Base-by-base conservation (phyloP, 2,888 invertebrate species). In the Stomorhina lunata region DNA sequence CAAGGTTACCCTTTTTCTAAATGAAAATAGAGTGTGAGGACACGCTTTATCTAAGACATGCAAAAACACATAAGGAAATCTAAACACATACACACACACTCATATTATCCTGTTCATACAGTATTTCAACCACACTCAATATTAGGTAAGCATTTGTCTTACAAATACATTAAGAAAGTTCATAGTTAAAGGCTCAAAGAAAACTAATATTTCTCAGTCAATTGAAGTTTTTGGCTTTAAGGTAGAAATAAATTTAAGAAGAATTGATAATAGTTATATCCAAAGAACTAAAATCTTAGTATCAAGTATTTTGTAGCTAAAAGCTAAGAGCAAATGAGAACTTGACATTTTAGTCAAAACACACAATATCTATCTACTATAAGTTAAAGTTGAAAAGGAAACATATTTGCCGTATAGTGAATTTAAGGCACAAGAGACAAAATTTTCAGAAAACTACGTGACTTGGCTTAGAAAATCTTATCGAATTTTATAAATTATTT, bases 401-500 rank as follows among this genome's bases (percentile, higher is more conserved):
- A 71, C 69, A 81, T 75, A 61, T 40, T 40, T 48, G 4, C 29
- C 20, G 53, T 45, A 59, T 45, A 55, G 65, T 68, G 72, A 65
- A 45, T 45, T 68, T 34, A 25, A 25, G 50, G 1, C 48, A 77
- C 15, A 32, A 59, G 63, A 73, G 73, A 81, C 68, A 68, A 68
- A 59, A 78, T 69, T 68, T 69, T 69, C n/a, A n/a, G n/a, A n/a
- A n/a, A 55, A 63, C 85, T 87, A 89, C 89, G 88, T 88, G 89
- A 89, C 88, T 87, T 86, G 87, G 22, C 25, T 86, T 86, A 85
- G 86, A 87, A 88, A 85, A 59, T 88, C 87, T 87, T 89, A 88
- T 88, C 89, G 87, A 87, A 86, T 87, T 86, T 73, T 68, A 86
- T 87, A 88, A 89, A 87, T 86, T 85, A 85, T 85, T 84, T 82